Conservation (phyloP, 2,113 vertebrate genomes). For the Bungarus multicinctus region DNA sequence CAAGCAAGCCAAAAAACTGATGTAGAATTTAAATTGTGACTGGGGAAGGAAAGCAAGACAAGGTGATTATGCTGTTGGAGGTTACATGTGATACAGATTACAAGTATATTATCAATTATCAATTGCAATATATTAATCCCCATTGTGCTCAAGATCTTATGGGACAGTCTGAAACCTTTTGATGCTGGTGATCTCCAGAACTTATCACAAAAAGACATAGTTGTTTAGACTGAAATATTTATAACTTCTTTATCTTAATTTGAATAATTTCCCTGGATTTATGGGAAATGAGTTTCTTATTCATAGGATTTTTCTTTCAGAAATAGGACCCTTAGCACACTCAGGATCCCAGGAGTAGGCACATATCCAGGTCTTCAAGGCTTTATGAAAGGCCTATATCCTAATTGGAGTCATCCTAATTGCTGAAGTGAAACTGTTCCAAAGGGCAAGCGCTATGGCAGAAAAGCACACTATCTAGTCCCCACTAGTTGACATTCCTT, state of each 20-base stretch:
- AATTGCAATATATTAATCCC: not conserved
- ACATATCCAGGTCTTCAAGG: not conserved
- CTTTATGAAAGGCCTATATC: not conserved
- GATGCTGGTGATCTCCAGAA: not conserved
- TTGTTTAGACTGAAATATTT: not conserved
- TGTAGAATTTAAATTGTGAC: not conserved
- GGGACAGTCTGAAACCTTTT: not conserved
- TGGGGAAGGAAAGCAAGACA: not conserved
- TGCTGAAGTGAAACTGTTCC: not conserved
- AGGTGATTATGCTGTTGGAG: not conserved
- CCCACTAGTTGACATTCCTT: not conserved
- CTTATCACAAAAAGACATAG: not conserved
- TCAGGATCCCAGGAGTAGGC: not conserved
- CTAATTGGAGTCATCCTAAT: not conserved
- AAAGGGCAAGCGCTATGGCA: not conserved
- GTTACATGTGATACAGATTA: not conserved
- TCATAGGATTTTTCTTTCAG: not conserved
- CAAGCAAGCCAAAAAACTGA: not conserved
- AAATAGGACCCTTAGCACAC: no score
- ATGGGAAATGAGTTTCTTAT: not conserved
- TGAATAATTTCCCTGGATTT: not conserved
- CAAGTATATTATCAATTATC: not conserved
- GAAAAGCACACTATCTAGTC: not conserved
- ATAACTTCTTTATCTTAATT: not conserved
- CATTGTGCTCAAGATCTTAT: not conserved